These are phyloP conservation scores for Oryzias javanicus DNA, from an alignment of 2,113 vertebrate species.

Conservation along the genomic window DNA sequence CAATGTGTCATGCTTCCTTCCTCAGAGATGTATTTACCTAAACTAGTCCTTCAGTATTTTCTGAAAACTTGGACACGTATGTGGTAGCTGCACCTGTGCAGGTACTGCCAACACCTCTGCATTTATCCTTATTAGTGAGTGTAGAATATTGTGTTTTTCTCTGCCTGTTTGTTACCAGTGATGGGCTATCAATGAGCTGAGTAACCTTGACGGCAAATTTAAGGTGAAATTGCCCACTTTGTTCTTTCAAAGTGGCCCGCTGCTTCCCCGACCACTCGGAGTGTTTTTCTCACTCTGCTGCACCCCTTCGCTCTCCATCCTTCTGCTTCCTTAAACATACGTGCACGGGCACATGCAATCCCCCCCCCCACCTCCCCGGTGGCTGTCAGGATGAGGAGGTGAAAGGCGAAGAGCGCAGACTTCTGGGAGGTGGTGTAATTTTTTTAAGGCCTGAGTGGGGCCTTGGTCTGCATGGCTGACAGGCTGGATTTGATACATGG, in stretches of 20 bases:
- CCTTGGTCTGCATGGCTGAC: slow-evolving; percentile 59
- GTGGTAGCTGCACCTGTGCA: too few relatives aligned
- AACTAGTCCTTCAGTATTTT: too few relatives aligned
- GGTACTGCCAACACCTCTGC: too few relatives aligned
- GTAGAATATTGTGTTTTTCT: background rate
- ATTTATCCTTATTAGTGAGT: background rate
- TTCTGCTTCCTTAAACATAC: background rate
- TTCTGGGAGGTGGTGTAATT: slow-evolving; percentile 70
- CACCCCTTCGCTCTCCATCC: background rate
- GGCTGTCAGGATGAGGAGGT: slow-evolving; percentile 59
- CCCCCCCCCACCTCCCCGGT: slow-evolving; percentile 27
- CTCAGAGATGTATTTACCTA: too few relatives aligned
- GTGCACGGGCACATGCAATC: slow-evolving; percentile 8
- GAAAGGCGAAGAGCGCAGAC: slow-evolving; percentile 49
- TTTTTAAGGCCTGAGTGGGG: slow-evolving; percentile 57
- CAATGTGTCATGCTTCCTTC: too few relatives aligned
- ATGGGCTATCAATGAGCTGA: slow-evolving; percentile 6
- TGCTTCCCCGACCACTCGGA: slow-evolving; percentile 4
- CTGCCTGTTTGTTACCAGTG: background rate
- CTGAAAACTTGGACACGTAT: too few relatives aligned
- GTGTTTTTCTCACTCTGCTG: slow-evolving; percentile 22
- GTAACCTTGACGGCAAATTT: slow-evolving; percentile 10
- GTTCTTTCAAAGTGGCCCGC: slow-evolving; percentile 2
- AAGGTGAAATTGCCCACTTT: slow-evolving; percentile 1
- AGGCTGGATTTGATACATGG: slow-evolving; percentile 70